Percentiles rank a stretch among this genome's conserved stretches.
Evolutionary conservation across 2,113 vertebrate genomes (phyloP).

Genomic region (Galemys pyrenaicus): DNA sequence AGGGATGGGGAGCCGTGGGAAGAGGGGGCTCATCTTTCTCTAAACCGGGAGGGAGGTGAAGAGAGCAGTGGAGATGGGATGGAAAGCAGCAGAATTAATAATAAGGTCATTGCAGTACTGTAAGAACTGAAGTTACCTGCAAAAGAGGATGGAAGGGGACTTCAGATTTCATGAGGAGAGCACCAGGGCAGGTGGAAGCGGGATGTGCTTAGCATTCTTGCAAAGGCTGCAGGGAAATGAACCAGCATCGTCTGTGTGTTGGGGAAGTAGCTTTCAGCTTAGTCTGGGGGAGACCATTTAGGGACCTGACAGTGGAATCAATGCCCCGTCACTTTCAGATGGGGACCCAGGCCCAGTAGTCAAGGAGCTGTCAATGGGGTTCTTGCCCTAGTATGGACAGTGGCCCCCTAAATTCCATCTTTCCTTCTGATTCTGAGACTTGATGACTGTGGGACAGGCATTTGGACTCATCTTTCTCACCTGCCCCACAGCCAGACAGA

Average conservation of each 20-base stretch:
- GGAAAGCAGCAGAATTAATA: background rate
- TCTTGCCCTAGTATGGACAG: background rate
- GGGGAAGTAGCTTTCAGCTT: background rate
- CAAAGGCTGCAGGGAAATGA: background rate
- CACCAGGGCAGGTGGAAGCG: background rate
- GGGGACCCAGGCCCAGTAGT: background rate
- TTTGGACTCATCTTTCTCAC: background rate
- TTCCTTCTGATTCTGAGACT: background rate
- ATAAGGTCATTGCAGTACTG: background rate
- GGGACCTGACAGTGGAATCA: background rate
- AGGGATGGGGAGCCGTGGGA: background rate
- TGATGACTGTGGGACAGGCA: fast-evolving
- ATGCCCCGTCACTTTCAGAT: background rate
- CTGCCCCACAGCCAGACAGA: background rate
- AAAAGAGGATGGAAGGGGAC: background rate
- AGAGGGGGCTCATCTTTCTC: background rate
- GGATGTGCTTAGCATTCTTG: background rate
- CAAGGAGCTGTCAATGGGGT: background rate
- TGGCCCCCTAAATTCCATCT: fast-evolving
- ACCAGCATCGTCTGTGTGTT: background rate
- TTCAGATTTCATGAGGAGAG: background rate
- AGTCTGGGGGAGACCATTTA: background rate
- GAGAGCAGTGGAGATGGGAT: background rate
- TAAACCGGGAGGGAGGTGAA: background rate
- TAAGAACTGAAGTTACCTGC: background rate